Evolutionary conservation across 2,888 invertebrate genomes (phyloP), one percentile per base, ranked within the genome.

Genomic region (Trichogramma dendrolimi): DNA sequence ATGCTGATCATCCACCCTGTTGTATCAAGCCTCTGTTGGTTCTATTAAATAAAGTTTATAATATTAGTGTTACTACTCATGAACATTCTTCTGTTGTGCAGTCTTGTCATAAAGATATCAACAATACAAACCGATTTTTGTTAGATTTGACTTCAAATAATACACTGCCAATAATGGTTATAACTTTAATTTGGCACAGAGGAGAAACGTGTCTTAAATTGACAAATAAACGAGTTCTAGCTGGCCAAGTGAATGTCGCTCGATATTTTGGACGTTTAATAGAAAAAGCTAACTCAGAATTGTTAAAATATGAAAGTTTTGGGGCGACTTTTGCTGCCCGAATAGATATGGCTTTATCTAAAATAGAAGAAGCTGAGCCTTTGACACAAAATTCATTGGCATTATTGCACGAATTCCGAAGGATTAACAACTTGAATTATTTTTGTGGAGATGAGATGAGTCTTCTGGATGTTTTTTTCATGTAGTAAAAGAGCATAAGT

Each of bases 181-280:
- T 78, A 14, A 70, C 66, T 39, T 65, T 78, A 7, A 75, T 79
- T 64, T 79, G 79, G 79, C 76, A 75, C 58, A 2, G n/a, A 46
- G 46, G n/a, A 10, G 8, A 10, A 46, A 10, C 46, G 8, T n/a
- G 8, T n/a, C 8, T 10, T n/a, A n/a, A 46, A 46, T 46, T 46
- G n/a, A 3, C n/a, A 46, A 10, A 8, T 46, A 8, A n/a, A 48
- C 66, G 62, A 4, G 68, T 72, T 44, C 73, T 80, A 53, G 58
- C 62, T 3, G 80, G 80, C 0, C 71, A 75, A 65, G 70, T 76
- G 4, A 80, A 80, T 55, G 71, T 79, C 56, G 75, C 72, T 14
- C 71, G 80, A 6, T 80, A 75, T 60, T 65, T 80, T 0, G 75
- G 75, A 70, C 76, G 80, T 6, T 49, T 78, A 6, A 68, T 80